A percentile compares a stretch with the other conserved stretches of the same genome.
phyloP scores from a whole-genome alignment of 2,888 invertebrate species.

The Drosophila mayaguana region DNA sequence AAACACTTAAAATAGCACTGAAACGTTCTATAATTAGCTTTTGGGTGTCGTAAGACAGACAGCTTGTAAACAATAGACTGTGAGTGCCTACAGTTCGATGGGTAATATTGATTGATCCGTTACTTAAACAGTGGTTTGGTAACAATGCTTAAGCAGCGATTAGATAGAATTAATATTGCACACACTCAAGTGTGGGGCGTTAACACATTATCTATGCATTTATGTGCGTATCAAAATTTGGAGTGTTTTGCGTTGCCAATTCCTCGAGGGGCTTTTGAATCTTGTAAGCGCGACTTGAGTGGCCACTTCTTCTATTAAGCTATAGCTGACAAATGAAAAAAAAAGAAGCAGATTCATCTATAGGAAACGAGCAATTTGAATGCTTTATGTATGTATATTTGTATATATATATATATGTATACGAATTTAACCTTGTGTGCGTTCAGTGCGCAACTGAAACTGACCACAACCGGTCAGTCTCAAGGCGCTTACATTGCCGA shows the following conservation, averaged over 20 bases:
- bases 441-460: slow-evolving; percentile 59
- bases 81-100: background rate
- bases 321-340: slow-evolving; percentile 35
- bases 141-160: slow-evolving; percentile 28
- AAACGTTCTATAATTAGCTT: background rate
- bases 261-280: slow-evolving; percentile 37
- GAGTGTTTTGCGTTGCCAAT: slow-evolving; percentile 45
- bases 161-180: slow-evolving; percentile 39
- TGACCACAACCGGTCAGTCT: slow-evolving; percentile 73
- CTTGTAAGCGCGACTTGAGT: slow-evolving; percentile 31
- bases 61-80: background rate
- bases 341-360: slow-evolving; percentile 18
- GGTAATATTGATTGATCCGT: background rate
- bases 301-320: slow-evolving; percentile 3
- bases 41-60: slow-evolving; percentile 2
- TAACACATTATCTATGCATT: slow-evolving; percentile 29
- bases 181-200: slow-evolving; percentile 31
- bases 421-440: slow-evolving; percentile 55
- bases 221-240: slow-evolving; percentile 15
- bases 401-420: background rate
- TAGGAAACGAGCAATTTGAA: slow-evolving; percentile 67
- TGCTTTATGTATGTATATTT: slow-evolving; percentile 19
- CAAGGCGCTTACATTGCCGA: slow-evolving; percentile 65
- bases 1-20: background rate
- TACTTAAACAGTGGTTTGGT: slow-evolving; percentile 11